phyloP scores from a whole-genome alignment of 2,113 vertebrate species.

The Alces alces region DNA sequence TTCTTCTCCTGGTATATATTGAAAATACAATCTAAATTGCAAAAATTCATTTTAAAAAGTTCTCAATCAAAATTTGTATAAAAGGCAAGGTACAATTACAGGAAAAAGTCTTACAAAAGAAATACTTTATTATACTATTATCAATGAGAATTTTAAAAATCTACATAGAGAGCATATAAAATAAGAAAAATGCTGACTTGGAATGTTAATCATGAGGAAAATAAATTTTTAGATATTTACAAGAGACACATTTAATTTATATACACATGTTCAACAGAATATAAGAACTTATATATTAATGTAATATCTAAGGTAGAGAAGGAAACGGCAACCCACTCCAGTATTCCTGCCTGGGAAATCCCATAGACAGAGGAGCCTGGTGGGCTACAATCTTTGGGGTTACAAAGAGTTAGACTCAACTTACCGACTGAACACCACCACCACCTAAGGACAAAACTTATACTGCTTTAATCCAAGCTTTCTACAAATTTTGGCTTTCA shows the following conservation, averaged over 20 bases:
- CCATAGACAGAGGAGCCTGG: not conserved
- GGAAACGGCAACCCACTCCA: not conserved
- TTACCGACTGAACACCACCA: not conserved
- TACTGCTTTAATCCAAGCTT: not conserved
- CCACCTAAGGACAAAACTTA: not conserved
- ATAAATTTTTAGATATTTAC: conserved; percentile 25
- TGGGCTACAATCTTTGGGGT: not conserved
- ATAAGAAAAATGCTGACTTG: not conserved
- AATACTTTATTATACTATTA: not conserved
- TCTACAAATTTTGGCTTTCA: not conserved
- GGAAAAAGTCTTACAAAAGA: not conserved
- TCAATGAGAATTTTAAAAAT: not conserved
- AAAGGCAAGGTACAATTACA: not conserved
- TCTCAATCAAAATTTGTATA: not conserved
- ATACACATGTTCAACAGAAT: not conserved
- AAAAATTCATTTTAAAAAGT: conserved; percentile 14
- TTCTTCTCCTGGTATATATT: not conserved
- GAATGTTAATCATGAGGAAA: not conserved
- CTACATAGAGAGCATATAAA: not conserved
- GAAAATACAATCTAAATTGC: conserved; percentile 15
- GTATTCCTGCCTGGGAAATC: not conserved
- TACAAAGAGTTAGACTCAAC: not conserved
- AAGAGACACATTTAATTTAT: not conserved
- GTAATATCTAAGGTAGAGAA: not conserved
- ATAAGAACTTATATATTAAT: not conserved